Evolutionary conservation across 2,888 invertebrate genomes (phyloP).

Genomic region (Tenthredo livida): DNA sequence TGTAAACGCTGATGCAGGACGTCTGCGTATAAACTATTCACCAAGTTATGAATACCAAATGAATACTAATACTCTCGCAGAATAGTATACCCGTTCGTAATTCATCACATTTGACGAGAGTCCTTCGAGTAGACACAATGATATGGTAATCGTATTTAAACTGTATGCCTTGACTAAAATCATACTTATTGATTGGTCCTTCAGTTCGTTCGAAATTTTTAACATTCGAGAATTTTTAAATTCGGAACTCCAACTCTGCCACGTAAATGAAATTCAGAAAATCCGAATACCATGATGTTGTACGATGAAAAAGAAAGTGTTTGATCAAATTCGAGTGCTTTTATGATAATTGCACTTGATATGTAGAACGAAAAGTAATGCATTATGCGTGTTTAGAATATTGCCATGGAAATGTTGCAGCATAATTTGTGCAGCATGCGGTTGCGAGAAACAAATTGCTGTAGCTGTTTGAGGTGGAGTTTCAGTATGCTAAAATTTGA

Average conservation of each 20-base stretch:
- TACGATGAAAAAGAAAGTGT: background rate
- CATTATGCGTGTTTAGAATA: background rate
- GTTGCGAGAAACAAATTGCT: background rate
- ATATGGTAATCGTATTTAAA: background rate
- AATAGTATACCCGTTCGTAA: background rate
- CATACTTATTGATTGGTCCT: background rate
- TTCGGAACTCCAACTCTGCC: no score
- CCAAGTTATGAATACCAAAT: conserved; percentile 8
- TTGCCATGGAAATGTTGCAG: background rate
- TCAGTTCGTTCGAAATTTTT: background rate
- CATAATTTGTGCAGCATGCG: background rate
- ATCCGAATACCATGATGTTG: background rate
- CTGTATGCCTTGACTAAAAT: background rate
- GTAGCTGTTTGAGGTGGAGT: background rate
- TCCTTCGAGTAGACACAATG: background rate
- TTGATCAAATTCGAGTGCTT: background rate
- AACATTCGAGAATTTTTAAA: no score
- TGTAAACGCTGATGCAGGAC: background rate
- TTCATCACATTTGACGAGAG: background rate
- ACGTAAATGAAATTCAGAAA: no score
- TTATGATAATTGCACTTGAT: background rate
- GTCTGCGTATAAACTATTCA: conserved; percentile 7
- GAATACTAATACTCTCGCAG: background rate
- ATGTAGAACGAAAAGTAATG: background rate
- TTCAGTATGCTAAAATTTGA: background rate